A percentile compares a stretch with the other conserved stretches of the same genome.
These are phyloP conservation scores for Agelas oroides DNA, from an alignment of 37 sponge, comb jelly and placozoan genomes.

Conservation along the genomic window DNA sequence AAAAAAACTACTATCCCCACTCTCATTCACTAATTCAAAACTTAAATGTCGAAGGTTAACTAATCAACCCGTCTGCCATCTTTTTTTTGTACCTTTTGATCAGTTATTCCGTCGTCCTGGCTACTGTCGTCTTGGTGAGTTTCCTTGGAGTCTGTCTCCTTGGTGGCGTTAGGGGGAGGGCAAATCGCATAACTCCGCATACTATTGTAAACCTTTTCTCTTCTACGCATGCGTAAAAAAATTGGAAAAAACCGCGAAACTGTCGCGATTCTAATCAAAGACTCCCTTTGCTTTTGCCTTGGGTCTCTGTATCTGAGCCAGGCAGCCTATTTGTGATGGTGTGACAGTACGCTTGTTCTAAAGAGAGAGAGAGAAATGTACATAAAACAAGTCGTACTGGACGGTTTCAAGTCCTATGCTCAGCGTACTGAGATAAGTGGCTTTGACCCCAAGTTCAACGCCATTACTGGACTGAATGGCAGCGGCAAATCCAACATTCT, in stretches of 20 bases:
- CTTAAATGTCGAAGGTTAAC: neutral
- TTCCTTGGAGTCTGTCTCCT: constrained; percentile 68
- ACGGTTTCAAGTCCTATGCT: constrained; percentile 99
- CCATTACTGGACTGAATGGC: constrained; percentile 98
- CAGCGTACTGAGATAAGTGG: constrained; percentile 90
- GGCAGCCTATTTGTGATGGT: too few relatives aligned
- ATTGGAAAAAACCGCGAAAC: constrained; percentile 26
- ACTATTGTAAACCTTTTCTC: neutral
- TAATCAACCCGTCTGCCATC: constrained; percentile 24
- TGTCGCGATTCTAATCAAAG: neutral
- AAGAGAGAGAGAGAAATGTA: constrained; percentile 60
- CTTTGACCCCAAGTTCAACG: constrained; percentile 97
- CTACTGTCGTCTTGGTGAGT: constrained; percentile 88
- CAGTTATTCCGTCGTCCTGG: constrained; percentile 79
- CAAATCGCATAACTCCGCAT: constrained; percentile 16
- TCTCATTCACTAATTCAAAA: neutral
- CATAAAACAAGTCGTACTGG: constrained; percentile 93
- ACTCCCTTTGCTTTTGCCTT: too few relatives aligned
- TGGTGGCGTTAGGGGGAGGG: constrained; percentile 47
- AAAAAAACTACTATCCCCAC: too few relatives aligned
- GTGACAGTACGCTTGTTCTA: neutral
- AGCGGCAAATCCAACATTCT: constrained; percentile 99
- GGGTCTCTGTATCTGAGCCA: too few relatives aligned
- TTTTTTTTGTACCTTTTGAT: constrained; percentile 58
- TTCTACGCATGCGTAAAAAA: constrained; percentile 70